Percentiles rank a stretch among this genome's conserved stretches.
Evolutionary conservation across 2,113 vertebrate species (phyloP).

Genomic region (Centropus bengalensis): DNA sequence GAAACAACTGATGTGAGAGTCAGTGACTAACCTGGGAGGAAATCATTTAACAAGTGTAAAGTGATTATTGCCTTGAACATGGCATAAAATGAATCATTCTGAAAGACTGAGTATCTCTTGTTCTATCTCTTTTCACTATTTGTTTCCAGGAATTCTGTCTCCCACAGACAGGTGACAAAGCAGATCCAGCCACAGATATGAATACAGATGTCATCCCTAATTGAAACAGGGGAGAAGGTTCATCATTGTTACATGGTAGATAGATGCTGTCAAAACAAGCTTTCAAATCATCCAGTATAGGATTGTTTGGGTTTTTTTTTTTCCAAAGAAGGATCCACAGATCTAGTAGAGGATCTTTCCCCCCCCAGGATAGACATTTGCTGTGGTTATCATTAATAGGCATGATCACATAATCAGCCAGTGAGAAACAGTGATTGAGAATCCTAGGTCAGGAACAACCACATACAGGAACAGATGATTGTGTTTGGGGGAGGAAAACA

Average conservation of each 20-base stretch:
- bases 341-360: neutral
- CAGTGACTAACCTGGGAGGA: neutral
- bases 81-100: neutral
- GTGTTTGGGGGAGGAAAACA: neutral
- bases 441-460: neutral
- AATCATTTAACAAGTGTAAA: neutral
- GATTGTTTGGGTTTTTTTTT: neutral
- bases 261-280: neutral
- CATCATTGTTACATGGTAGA: neutral
- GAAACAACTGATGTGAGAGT: neutral
- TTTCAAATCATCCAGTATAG: neutral
- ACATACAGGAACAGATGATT: neutral
- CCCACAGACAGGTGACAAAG: neutral
- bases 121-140: neutral
- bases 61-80: neutral
- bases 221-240: neutral
- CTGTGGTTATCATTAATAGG: neutral
- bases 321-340: neutral
- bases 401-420: accelerated
- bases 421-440: neutral
- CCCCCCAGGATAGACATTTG: neutral
- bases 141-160: neutral
- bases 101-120: neutral
- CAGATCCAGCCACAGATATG: neutral
- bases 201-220: neutral